These are phyloP conservation scores for Cyclargus thomasi DNA, from an alignment of 1,140 invertebrate species.

Conservation along the genomic window DNA sequence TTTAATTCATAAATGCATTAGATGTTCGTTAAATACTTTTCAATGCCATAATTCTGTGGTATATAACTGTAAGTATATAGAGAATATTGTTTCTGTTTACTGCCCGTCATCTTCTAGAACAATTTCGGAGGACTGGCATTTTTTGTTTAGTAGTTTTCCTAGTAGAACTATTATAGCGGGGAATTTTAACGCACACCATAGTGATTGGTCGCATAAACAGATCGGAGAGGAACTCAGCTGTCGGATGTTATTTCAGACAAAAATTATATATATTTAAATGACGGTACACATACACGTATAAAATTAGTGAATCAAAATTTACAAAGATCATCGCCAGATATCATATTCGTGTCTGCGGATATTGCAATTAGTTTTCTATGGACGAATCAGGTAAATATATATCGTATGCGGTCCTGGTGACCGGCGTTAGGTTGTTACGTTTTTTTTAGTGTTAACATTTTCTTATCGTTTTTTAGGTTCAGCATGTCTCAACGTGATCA, in stretches of 20 bases:
- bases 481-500: constrained; percentile 28
- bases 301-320: constrained; percentile 22
- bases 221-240: constrained; percentile 18
- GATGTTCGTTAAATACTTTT: constrained; percentile 1
- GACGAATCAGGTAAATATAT: too few species aligned
- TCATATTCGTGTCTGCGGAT: constrained; percentile 25
- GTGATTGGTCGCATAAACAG: too few species aligned
- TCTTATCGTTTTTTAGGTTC: constrained; percentile 30
- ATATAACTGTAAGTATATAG: constrained; percentile 23
- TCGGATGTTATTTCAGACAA: constrained; percentile 15
- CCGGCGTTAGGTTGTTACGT: too few species aligned
- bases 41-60: constrained; percentile 14
- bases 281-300: constrained; percentile 22
- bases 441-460: too few species aligned
- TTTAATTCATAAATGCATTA: constrained; percentile 25
- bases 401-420: too few species aligned
- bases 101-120: constrained; percentile 16
- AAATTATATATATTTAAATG: constrained; percentile 20
- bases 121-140: too few species aligned
- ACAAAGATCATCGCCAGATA: constrained; percentile 28
- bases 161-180: constrained; percentile 19
- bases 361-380: constrained; percentile 27
- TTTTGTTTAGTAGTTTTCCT: neutral
- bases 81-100: constrained; percentile 23
- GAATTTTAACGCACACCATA: constrained; percentile 21